Evolutionary conservation across 2,888 invertebrate species (phyloP).

Genomic region (Acronicta aceris): DNA sequence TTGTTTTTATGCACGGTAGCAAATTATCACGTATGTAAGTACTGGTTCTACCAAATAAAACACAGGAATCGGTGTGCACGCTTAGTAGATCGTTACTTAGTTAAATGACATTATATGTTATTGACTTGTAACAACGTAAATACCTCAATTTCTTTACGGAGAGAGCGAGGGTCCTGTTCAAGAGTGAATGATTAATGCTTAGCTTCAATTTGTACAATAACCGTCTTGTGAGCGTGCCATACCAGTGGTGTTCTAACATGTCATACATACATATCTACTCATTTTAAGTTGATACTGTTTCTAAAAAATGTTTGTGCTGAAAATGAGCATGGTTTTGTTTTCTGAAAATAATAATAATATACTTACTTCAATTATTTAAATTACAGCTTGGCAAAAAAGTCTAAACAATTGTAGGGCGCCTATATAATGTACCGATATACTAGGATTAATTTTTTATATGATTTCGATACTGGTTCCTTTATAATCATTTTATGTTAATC

Average conservation of each 20-base stretch:
- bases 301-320: constrained; percentile 32
- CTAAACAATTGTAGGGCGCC: too few species aligned
- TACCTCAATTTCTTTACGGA: constrained; percentile 38
- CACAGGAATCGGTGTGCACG: constrained; percentile 65
- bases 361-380: background rate
- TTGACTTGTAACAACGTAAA: constrained; percentile 11
- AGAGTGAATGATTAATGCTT: constrained; percentile 77
- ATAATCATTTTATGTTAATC: too few species aligned
- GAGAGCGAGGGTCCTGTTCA: constrained; percentile 55
- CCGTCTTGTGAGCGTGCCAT: constrained; percentile 82
- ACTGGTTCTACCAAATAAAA: constrained; percentile 28
- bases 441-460: too few species aligned
- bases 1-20: constrained; percentile 1
- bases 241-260: constrained; percentile 65
- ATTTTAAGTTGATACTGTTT: constrained; percentile 36
- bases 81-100: constrained; percentile 19
- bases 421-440: too few species aligned
- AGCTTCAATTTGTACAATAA: constrained; percentile 74
- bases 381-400: too few species aligned
- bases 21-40: constrained; percentile 11
- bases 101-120: background rate
- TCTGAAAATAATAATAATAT: constrained; percentile 13
- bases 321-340: constrained; percentile 46
- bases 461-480: too few species aligned
- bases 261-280: constrained; percentile 56